phyloP scores from a whole-genome alignment of 2,113 vertebrate genomes.

The Gymnogyps californianus region DNA sequence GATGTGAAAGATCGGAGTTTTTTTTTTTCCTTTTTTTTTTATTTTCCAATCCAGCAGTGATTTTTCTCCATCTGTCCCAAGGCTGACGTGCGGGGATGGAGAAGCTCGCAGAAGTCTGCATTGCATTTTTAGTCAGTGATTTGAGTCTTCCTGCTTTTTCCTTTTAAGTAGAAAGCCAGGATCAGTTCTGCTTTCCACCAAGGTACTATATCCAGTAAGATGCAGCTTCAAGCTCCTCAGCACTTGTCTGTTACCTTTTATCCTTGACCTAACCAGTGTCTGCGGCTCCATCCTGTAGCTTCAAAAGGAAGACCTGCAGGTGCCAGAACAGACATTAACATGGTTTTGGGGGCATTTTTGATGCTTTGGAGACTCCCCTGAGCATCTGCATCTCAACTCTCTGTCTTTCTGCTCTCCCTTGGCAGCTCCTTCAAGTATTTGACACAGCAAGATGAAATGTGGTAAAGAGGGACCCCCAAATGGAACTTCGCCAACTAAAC shows the following conservation, averaged over 20 bases:
- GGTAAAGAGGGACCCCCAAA: neutral
- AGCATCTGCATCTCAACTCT: neutral
- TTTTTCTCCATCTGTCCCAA: neutral
- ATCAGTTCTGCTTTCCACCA: neutral
- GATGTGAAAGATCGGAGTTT: neutral
- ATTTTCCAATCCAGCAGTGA: neutral
- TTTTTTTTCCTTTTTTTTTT: neutral
- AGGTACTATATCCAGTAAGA: neutral
- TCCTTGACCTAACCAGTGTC: neutral
- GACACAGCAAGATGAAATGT: neutral
- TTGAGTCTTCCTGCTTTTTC: neutral
- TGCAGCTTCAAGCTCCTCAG: neutral
- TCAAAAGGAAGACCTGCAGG: neutral
- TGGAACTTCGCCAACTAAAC: rapidly evolving
- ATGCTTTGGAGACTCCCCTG: neutral
- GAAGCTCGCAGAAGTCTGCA: neutral
- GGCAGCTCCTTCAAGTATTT: neutral
- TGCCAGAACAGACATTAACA: neutral
- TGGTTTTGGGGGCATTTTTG: neutral
- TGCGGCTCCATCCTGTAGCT: neutral
- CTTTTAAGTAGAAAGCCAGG: neutral
- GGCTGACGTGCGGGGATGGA: neutral
- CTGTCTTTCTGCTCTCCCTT: neutral
- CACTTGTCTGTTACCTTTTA: neutral
- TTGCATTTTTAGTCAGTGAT: neutral